A percentile compares a stretch with the other conserved stretches of the same genome.
Evolutionary conservation across 2,888 invertebrate genomes (phyloP).

Genomic region (Teleogryllus oceanicus): DNA sequence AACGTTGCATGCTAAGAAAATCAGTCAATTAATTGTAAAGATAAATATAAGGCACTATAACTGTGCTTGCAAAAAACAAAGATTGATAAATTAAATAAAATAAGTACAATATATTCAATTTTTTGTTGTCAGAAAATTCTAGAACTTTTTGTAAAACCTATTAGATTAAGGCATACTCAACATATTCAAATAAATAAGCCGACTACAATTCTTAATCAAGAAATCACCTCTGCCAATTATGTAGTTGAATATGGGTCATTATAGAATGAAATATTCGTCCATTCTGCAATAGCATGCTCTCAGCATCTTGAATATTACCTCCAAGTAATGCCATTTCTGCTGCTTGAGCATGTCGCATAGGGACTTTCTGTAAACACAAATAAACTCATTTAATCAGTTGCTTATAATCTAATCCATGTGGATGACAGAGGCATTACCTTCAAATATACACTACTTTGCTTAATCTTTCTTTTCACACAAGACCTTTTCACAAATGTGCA

Average conservation of each 20-base stretch:
- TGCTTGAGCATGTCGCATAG: conserved; percentile 56
- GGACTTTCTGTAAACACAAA: conserved; percentile 48
- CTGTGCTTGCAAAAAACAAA: no score
- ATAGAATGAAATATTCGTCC: conserved; percentile 67
- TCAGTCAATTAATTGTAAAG: no score
- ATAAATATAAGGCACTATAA: no score
- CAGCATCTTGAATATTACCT: conserved; percentile 67
- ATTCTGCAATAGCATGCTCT: conserved; percentile 65
- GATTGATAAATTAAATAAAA: no score
- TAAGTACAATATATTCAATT: neutral
- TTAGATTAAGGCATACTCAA: neutral
- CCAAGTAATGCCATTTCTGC: conserved; percentile 66
- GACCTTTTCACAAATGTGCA: no score
- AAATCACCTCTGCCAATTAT: conserved; percentile 68
- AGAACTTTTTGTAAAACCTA: neutral
- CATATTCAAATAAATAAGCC: conserved; percentile 27
- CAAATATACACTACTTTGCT: no score
- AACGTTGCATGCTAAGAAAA: no score
- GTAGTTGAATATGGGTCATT: conserved; percentile 64
- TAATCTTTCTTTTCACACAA: no score
- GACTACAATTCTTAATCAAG: neutral
- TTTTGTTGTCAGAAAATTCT: neutral
- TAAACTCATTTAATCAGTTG: no score
- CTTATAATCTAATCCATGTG: no score
- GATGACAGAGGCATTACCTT: no score